Evolutionary conservation across 2,888 invertebrate species (phyloP).

Genomic region (Arrhopalites spinosus): DNA sequence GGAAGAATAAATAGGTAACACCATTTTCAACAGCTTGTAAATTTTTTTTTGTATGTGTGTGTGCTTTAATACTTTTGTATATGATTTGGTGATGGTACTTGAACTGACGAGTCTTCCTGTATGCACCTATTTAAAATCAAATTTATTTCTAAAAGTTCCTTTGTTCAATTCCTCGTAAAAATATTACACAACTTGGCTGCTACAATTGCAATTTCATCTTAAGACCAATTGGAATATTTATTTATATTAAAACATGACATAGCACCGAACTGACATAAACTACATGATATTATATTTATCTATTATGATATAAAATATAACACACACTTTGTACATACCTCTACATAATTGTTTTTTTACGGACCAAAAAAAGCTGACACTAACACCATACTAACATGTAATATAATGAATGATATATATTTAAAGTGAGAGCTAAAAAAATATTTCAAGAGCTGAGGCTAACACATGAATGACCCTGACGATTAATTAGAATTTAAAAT

Average conservation of each 20-base stretch:
- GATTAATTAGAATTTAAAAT: conserved; percentile 15
- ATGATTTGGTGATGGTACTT: no score
- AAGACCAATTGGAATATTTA: no score
- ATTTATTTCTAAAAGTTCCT: background rate
- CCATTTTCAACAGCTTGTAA: no score
- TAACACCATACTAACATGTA: background rate
- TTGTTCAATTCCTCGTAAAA: background rate
- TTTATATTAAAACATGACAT: no score
- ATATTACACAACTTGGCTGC: background rate
- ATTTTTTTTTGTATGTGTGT: no score
- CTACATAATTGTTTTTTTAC: background rate
- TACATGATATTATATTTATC: background rate
- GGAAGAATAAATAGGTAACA: no score
- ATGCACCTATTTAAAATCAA: background rate
- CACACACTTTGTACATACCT: background rate
- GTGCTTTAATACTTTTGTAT: no score
- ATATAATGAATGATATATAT: background rate
- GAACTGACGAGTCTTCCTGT: no score
- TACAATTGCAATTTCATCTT: background rate
- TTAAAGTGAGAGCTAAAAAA: background rate
- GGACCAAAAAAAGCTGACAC: background rate
- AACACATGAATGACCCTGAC: conserved; percentile 5
- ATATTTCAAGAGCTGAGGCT: background rate
- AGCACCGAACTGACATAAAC: no score
- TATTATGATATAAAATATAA: background rate